phyloP scores from a whole-genome alignment of 2,113 vertebrate species.

The Malaclemys terrapin region DNA sequence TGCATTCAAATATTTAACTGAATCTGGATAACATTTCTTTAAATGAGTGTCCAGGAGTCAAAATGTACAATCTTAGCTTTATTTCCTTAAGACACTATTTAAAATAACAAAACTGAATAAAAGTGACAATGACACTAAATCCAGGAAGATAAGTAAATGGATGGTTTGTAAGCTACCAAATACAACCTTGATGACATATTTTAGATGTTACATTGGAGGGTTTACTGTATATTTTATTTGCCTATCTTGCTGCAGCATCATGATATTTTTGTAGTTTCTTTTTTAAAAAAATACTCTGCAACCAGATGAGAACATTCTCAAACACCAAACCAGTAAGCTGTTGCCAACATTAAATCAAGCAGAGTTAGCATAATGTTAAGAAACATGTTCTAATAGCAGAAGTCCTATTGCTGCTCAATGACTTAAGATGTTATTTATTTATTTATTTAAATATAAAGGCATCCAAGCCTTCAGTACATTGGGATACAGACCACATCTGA shows the following conservation, averaged over 20 bases:
- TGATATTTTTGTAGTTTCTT: neutral
- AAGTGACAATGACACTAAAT: neutral
- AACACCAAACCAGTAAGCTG: neutral
- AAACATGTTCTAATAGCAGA: neutral
- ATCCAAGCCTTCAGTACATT: neutral
- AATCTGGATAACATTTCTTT: neutral
- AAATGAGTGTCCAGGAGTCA: neutral
- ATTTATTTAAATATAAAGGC: too few species aligned
- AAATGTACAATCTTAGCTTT: neutral
- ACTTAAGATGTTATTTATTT: neutral
- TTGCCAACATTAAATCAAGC: constrained; percentile 35
- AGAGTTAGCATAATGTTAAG: neutral
- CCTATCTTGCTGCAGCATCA: neutral
- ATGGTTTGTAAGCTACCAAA: neutral
- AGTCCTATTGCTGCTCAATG: neutral
- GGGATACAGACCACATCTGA: neutral
- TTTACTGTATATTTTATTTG: neutral
- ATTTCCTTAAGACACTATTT: neutral
- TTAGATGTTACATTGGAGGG: neutral
- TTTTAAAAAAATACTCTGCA: neutral
- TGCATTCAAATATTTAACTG: neutral
- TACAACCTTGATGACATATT: neutral
- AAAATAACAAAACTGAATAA: neutral
- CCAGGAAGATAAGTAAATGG: neutral
- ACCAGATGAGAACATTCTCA: neutral